Conservation (phyloP, 2,113 vertebrate genomes). For the Nerophis ophidion region DNA sequence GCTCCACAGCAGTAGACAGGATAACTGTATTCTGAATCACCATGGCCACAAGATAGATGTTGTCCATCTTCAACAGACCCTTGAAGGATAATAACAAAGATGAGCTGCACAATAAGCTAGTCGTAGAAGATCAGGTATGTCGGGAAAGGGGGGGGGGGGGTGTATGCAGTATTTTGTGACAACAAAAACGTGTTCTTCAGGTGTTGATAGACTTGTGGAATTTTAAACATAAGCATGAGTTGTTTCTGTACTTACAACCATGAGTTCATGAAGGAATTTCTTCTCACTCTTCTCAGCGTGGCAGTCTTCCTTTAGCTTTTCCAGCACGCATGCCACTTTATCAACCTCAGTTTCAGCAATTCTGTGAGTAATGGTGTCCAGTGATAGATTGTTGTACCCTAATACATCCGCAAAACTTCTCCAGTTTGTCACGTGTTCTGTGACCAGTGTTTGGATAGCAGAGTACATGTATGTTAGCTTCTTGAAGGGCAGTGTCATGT, state of each 20-base stretch:
- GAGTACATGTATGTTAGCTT: slow-evolving; percentile 95
- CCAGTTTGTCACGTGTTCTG: slow-evolving; percentile 84
- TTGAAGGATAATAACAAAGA: slow-evolving; percentile 38
- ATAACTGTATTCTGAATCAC: slow-evolving; percentile 86
- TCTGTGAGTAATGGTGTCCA: slow-evolving; percentile 71
- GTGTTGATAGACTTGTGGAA: not conserved
- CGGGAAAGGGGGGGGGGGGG: not conserved
- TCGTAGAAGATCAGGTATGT: not conserved
- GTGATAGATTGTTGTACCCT: slow-evolving; percentile 75
- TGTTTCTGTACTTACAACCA: slow-evolving; percentile 74
- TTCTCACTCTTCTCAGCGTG: slow-evolving; percentile 77
- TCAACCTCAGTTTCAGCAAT: slow-evolving; percentile 79
- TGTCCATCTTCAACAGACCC: slow-evolving; percentile 91
- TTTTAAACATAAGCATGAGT: not conserved
- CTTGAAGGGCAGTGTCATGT: slow-evolving; percentile 84
- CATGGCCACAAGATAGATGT: slow-evolving; percentile 77
- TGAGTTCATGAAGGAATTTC: slow-evolving; percentile 89
- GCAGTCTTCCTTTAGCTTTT: slow-evolving; percentile 94
- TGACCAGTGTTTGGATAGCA: slow-evolving; percentile 82
- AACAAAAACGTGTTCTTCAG: not conserved
- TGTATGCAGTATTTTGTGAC: not conserved
- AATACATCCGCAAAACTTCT: slow-evolving; percentile 81
- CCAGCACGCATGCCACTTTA: slow-evolving; percentile 83
- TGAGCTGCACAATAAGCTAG: not conserved
- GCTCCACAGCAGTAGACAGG: slow-evolving; percentile 90